These are phyloP conservation scores for Oligia strigilis DNA, from an alignment of 2,888 invertebrate genomes.

Conservation along the genomic window DNA sequence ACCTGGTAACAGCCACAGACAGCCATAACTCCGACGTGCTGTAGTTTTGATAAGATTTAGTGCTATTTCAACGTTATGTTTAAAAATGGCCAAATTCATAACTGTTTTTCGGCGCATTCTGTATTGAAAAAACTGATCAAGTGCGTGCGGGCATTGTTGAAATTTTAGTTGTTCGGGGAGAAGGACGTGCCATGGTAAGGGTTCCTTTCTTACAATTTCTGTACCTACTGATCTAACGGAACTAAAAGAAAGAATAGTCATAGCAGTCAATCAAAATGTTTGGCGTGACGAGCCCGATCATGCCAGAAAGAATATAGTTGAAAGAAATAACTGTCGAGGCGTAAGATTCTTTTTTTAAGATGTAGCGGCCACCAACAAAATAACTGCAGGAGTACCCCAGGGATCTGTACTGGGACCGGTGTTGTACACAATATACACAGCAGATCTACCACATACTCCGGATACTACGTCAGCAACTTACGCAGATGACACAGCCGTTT, in stretches of 20 bases:
- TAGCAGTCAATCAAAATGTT: not conserved
- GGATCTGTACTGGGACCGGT: no score
- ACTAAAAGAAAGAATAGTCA: not conserved
- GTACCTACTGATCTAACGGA: not conserved
- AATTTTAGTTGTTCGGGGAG: not conserved
- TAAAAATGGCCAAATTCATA: not conserved
- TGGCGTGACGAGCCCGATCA: not conserved
- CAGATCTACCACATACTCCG: no score
- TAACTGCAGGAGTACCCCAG: no score
- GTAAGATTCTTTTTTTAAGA: not conserved
- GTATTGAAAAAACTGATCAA: not conserved
- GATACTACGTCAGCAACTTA: no score
- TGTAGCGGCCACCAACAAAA: no score
- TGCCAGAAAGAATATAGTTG: not conserved
- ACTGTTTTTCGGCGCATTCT: not conserved
- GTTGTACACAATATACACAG: no score
- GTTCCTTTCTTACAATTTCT: not conserved
- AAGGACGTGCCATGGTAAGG: not conserved
- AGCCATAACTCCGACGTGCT: not conserved
- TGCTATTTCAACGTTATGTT: not conserved
- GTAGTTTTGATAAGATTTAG: not conserved
- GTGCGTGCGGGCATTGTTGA: not conserved
- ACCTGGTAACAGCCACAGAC: not conserved
- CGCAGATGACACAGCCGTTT: no score
- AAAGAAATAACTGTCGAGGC: not conserved